Conservation (phyloP, 64 coral and sea anemone species). For the Pocillopora damicornis region DNA sequence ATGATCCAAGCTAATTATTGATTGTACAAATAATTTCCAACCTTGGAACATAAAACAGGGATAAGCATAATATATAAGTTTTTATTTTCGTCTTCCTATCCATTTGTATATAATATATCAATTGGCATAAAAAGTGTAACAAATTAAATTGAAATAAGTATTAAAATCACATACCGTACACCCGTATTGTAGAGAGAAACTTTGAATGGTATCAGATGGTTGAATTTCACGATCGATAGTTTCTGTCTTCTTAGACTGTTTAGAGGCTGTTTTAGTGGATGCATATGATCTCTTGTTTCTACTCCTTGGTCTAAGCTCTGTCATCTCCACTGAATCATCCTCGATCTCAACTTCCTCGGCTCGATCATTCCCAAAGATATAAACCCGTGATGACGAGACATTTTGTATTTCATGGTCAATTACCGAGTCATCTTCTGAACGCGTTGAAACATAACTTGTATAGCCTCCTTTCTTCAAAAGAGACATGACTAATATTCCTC, state of each 20-base stretch:
- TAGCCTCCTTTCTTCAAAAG: conserved; percentile 54
- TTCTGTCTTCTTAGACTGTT: conserved; percentile 62
- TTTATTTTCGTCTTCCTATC: too few species aligned
- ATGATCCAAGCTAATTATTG: too few species aligned
- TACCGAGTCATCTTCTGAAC: conserved; percentile 22
- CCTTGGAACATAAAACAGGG: too few species aligned
- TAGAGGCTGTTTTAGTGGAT: conserved; percentile 1
- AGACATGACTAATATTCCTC: conserved; percentile 26
- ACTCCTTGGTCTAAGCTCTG: conserved; percentile 58
- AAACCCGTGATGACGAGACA: conserved; percentile 46
- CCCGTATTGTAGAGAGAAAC: conserved; percentile 78
- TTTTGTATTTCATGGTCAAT: conserved; percentile 47
- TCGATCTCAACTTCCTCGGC: conserved; percentile 44
- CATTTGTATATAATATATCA: background rate
- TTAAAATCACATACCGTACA: conserved; percentile 62
- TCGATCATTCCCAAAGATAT: conserved; percentile 76
- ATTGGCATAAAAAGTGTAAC: background rate
- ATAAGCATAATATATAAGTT: too few species aligned
- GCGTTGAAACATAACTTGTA: conserved; percentile 46
- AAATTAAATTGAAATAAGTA: background rate
- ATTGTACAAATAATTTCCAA: too few species aligned
- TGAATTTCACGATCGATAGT: conserved; percentile 78
- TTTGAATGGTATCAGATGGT: conserved; percentile 69
- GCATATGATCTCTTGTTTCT: conserved; percentile 30
- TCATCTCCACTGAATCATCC: conserved; percentile 41